A percentile compares a stretch with the other conserved stretches of the same genome.
Evolutionary conservation across 2,888 invertebrate species (phyloP).

Genomic region (Melitaea athalia): DNA sequence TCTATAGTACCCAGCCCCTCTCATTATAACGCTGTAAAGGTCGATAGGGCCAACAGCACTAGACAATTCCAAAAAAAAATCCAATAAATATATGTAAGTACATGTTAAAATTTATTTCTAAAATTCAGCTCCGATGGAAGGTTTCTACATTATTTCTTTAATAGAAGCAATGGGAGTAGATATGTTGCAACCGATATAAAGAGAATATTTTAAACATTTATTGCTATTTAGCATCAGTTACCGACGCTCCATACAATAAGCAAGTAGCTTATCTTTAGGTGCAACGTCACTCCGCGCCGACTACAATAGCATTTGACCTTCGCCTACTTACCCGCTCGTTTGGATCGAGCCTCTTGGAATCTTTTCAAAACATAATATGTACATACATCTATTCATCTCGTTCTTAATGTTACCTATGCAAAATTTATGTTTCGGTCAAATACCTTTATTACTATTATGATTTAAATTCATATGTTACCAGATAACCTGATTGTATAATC

Average conservation of each 20-base stretch:
- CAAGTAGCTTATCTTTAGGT: conserved; percentile 55
- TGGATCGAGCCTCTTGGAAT: conserved; percentile 70
- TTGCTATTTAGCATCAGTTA: conserved; percentile 6
- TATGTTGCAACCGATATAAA: no score
- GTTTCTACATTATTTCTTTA: background rate
- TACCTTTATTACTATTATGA: background rate
- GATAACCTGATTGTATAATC: background rate
- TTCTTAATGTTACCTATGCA: conserved; percentile 31
- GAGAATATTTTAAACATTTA: background rate
- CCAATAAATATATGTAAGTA: no score
- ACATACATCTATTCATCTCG: conserved; percentile 42
- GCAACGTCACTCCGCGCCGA: conserved; percentile 66
- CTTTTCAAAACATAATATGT: conserved; percentile 76
- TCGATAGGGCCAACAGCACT: no score
- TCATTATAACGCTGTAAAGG: no score
- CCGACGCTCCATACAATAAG: conserved; percentile 33
- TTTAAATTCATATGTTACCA: background rate
- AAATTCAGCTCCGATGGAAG: no score
- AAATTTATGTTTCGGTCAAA: background rate
- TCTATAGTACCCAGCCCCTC: no score
- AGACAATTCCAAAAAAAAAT: no score
- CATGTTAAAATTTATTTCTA: no score
- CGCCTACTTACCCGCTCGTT: conserved; percentile 77
- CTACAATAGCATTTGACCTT: conserved; percentile 77
- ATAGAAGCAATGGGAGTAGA: background rate